These are phyloP conservation scores for Myiopsitta monachus DNA, from an alignment of 2,113 vertebrate genomes.

Conservation along the genomic window DNA sequence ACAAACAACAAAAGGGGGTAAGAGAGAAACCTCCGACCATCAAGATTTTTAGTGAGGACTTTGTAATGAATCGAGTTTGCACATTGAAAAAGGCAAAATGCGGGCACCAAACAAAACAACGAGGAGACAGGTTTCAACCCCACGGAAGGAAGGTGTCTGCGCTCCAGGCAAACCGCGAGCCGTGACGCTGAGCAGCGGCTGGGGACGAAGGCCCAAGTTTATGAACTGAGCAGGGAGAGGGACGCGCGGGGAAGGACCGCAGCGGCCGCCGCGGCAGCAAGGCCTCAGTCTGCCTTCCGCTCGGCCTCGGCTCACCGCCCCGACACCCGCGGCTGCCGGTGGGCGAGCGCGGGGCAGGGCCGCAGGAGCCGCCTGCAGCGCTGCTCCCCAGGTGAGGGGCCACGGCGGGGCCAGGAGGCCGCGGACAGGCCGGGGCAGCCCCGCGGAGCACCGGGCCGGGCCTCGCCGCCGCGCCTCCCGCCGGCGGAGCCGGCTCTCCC, in stretches of 20 bases:
- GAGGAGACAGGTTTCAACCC: neutral
- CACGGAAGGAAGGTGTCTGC: fast-evolving
- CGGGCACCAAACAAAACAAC: neutral
- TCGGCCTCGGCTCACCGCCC: neutral
- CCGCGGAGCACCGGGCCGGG: no score
- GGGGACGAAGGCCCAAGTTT: neutral
- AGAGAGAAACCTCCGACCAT: fast-evolving
- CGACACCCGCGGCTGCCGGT: neutral
- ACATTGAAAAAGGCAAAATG: neutral
- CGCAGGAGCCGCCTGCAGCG: no score
- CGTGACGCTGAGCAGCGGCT: fast-evolving
- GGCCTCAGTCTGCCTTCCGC: neutral
- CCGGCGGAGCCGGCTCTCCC: no score
- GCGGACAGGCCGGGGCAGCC: no score
- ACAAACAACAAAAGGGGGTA: neutral
- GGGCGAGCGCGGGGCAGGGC: no score
- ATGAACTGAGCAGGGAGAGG: fast-evolving
- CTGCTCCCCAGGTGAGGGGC: neutral
- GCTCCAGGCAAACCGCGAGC: neutral
- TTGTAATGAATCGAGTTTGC: neutral
- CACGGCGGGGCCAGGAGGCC: no score
- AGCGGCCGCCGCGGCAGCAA: neutral
- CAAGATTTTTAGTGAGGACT: neutral
- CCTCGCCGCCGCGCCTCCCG: no score
- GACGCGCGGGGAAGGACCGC: fast-evolving